Evolutionary conservation across 2,888 invertebrate genomes (phyloP).

Genomic region (Drosophila borealis): DNA sequence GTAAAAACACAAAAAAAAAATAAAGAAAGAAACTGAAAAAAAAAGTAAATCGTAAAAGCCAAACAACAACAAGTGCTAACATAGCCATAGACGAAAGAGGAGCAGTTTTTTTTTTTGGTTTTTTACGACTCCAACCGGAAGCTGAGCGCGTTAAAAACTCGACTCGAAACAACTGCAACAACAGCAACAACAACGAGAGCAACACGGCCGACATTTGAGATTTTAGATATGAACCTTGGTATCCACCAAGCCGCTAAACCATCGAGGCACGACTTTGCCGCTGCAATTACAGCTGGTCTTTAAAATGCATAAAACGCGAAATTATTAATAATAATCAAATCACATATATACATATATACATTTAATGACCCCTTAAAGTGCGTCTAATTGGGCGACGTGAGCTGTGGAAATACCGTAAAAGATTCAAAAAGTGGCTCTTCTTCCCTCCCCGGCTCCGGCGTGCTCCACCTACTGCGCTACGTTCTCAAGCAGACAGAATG

Average conservation of each 20-base stretch:
- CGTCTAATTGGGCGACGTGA: constrained; percentile 59
- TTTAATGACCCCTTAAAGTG: constrained; percentile 62
- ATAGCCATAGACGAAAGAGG: constrained; percentile 47
- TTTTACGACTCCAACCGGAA: constrained; percentile 67
- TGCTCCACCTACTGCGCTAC: constrained; percentile 12
- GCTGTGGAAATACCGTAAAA: constrained; percentile 50
- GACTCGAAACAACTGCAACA: constrained; percentile 28
- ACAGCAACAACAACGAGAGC: constrained; percentile 15
- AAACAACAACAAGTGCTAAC: constrained; percentile 44
- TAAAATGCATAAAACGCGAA: constrained; percentile 58
- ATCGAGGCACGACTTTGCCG: constrained; percentile 4
- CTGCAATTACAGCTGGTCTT: constrained; percentile 59
- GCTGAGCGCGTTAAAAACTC: constrained; percentile 56
- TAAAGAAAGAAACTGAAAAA: constrained; percentile 17
- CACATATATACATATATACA: constrained; percentile 30
- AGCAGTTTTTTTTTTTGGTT: constrained; percentile 49
- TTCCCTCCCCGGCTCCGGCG: neutral
- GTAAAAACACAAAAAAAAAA: constrained; percentile 34
- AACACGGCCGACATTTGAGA: constrained; percentile 41
- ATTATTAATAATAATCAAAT: constrained; percentile 64
- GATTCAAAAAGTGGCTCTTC: constrained; percentile 33
- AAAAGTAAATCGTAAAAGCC: constrained; percentile 57
- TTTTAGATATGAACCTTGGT: constrained; percentile 9
- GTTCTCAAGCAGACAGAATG: constrained; percentile 69
- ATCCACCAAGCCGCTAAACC: neutral